Percentiles rank a stretch among this genome's conserved stretches.
phyloP scores from a whole-genome alignment of 2,113 vertebrate species.

The Atlantisia rogersi region DNA sequence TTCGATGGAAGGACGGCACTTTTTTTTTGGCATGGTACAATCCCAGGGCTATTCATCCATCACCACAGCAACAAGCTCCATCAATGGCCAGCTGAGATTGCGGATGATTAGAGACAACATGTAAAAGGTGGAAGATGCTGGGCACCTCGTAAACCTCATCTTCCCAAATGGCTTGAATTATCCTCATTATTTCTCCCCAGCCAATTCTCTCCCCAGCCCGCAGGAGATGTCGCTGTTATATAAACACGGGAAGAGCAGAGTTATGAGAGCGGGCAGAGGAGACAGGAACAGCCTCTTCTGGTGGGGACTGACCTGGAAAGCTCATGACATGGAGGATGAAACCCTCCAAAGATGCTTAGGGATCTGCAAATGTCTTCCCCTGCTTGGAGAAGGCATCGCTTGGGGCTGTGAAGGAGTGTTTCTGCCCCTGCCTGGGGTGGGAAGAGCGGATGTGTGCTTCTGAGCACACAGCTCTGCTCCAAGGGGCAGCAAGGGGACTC shows the following conservation, averaged over 20 bases:
- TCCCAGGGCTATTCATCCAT: conserved; percentile 66
- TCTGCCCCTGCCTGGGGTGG: fast-evolving
- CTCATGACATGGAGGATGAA: background rate
- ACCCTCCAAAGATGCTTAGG: background rate
- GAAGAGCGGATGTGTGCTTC: background rate
- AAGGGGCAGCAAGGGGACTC: fast-evolving
- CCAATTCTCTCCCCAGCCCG: conserved; percentile 21
- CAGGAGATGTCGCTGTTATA: conserved; percentile 49
- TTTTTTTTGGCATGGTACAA: conserved; percentile 60
- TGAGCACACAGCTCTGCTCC: background rate
- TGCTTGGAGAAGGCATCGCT: fast-evolving
- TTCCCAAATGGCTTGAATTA: conserved; percentile 72
- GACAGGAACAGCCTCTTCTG: background rate
- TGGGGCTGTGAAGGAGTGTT: fast-evolving
- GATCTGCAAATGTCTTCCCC: fast-evolving
- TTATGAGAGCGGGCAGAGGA: background rate
- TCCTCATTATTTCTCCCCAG: conserved; percentile 60
- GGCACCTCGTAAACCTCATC: conserved; percentile 55
- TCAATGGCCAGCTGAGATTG: conserved; percentile 67
- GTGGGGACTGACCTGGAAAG: conserved; percentile 55
- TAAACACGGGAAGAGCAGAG: conserved; percentile 49
- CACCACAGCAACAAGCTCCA: conserved; percentile 69
- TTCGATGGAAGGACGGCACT: conserved; percentile 58
- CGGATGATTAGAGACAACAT: conserved; percentile 66
- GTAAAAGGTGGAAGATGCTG: conserved; percentile 50